Conservation (phyloP, 2,113 vertebrate genomes). For the Heterochromis multidens region DNA sequence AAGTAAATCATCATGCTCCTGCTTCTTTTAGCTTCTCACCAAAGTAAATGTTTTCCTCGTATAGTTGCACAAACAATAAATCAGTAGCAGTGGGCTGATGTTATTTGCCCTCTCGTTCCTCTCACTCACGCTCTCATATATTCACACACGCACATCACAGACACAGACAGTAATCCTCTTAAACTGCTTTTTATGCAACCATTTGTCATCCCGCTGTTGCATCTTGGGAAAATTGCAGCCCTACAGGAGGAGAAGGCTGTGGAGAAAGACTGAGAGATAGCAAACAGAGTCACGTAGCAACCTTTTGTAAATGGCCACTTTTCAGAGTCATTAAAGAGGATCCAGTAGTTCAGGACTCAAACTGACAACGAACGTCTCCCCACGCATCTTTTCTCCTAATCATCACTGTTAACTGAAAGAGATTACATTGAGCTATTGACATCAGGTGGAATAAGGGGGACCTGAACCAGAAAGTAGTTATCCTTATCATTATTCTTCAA, state of each 20-base stretch:
- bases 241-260: background rate
- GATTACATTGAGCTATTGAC: constrained; percentile 17
- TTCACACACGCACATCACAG: background rate
- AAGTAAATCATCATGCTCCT: constrained; percentile 33
- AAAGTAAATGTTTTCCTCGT: constrained; percentile 49
- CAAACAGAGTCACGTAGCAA: background rate
- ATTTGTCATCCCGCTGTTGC: constrained; percentile 62
- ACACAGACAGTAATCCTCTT: constrained; percentile 58
- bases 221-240: constrained; percentile 44
- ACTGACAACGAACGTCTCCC: background rate
- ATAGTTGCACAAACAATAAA: constrained; percentile 58
- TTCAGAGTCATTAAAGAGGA: constrained; percentile 41
- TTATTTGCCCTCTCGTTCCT: constrained; percentile 42
- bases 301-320: constrained; percentile 30
- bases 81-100: constrained; percentile 48
- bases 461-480: background rate
- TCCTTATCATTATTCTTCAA: constrained; percentile 2
- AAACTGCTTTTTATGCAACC: constrained; percentile 63
- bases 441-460: background rate
- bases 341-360: constrained; percentile 23
- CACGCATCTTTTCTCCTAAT: background rate
- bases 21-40: constrained; percentile 7
- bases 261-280: constrained; percentile 1
- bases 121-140: constrained; percentile 16
- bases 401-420: background rate